Evolutionary conservation across 2,113 vertebrate species (phyloP).

Genomic region (Oceanodroma tethys): DNA sequence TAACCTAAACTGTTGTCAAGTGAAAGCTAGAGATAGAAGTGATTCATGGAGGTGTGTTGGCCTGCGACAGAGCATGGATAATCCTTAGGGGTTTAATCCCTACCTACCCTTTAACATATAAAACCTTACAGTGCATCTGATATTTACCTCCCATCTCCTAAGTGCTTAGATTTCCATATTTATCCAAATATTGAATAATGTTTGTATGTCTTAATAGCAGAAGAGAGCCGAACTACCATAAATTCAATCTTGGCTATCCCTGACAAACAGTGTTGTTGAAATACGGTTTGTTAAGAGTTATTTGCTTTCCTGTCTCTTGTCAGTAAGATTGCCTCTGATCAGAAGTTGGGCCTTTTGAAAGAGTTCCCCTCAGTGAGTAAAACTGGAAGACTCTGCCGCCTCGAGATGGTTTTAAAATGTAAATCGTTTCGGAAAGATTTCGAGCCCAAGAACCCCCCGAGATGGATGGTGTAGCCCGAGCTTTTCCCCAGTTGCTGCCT

Average conservation of each 20-base stretch:
- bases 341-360: not conserved
- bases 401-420: not conserved
- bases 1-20: not conserved
- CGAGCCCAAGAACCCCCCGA: not conserved
- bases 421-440: not conserved
- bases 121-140: not conserved
- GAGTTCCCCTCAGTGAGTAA: not conserved
- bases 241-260: not conserved
- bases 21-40: not conserved
- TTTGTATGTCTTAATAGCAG: not conserved
- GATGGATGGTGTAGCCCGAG: accelerated
- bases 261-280: not conserved
- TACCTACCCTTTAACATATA: not conserved
- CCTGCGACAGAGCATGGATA: not conserved
- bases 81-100: not conserved
- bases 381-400: not conserved
- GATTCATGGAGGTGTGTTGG: not conserved
- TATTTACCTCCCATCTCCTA: not conserved
- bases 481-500: not conserved
- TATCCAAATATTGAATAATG: not conserved
- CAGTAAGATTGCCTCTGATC: not conserved
- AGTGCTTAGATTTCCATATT: not conserved
- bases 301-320: not conserved
- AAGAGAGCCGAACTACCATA: not conserved
- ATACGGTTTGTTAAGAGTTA: not conserved